Base-by-base conservation (phyloP, 2,113 vertebrate species). In the Bagarius yarrelli region DNA sequence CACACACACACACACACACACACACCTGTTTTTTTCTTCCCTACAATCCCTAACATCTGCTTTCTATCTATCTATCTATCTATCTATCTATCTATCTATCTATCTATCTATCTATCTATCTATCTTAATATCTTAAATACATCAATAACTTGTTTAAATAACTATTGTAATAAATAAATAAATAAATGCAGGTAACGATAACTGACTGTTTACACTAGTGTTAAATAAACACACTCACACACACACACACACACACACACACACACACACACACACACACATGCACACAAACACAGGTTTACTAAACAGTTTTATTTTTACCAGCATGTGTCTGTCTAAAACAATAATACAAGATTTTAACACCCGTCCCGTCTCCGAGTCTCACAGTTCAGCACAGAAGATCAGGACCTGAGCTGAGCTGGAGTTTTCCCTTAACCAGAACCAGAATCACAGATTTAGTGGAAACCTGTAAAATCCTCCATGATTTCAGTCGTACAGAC, bases 1-100 rank as follows among this genome's bases (percentile, higher is more conserved):
- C 32, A 5, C 27, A 55, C 76, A 78, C 76, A 78, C 59, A 52
- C 76, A 78, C 76, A 53, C 60, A 77, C 59, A 53, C 32, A 36
- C 47, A n/a, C 47, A 78, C 40, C 52, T 40, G 66, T 25, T 50
- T 52, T 77, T n/a, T 18, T 27, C 12, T 40, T 40, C 59, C 21
- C 23, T 70, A 25, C 14, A 15, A 71, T 25, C 25, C 11, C 25
- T 25, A 52, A 52, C 69, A 71, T 52, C 47, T 71, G 44, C 1
- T 16, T 70, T 27, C 67, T 50, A 40, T 40, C 36, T 8, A 8
- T 40, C 36, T 40, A 8, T 40, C 36, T 40, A 8, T 40, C 3
- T 8, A 40, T 8, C 36, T 40, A 40, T 40, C 8, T 40, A 4
- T 40, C 36, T 8, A 8, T 40, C 36, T 40, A 8, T 40, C 36